These are phyloP conservation scores for Melanophora roralis DNA, from an alignment of 2,888 invertebrate species.

Conservation along the genomic window DNA sequence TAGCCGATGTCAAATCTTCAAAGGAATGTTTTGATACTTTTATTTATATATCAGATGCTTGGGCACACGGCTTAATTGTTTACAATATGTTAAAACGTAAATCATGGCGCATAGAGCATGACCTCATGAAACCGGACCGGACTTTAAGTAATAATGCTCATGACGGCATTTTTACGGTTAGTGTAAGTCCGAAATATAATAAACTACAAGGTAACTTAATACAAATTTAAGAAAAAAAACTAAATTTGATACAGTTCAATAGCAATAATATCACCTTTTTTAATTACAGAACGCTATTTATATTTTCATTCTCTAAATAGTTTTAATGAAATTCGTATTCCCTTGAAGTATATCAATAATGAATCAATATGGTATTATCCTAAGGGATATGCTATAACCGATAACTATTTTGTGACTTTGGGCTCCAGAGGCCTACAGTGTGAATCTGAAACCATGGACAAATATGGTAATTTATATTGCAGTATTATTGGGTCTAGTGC, in stretches of 20 bases:
- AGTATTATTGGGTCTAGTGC: conserved; percentile 83
- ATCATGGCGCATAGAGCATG: conserved; percentile 81
- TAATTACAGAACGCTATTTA: conserved; percentile 76
- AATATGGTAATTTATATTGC: conserved; percentile 84
- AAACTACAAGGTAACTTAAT: conserved; percentile 46
- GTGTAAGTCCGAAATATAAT: conserved; percentile 68
- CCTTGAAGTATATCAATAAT: conserved; percentile 80
- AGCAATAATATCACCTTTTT: not conserved
- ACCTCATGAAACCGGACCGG: conserved; percentile 79
- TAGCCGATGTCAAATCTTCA: conserved; percentile 79
- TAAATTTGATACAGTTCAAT: not conserved
- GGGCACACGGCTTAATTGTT: conserved; percentile 80
- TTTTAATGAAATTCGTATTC: conserved; percentile 80
- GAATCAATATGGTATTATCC: conserved; percentile 77
- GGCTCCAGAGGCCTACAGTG: conserved; percentile 82
- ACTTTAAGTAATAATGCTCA: conserved; percentile 66
- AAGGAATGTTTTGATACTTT: conserved; percentile 79
- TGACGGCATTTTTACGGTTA: conserved; percentile 73
- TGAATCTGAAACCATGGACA: conserved; percentile 85
- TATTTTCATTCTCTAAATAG: conserved; percentile 83
- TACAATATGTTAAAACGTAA: conserved; percentile 78
- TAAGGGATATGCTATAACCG: conserved; percentile 66
- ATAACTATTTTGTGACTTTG: conserved; percentile 78
- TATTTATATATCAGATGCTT: conserved; percentile 82
- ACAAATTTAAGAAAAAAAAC: not conserved